phyloP scores from a whole-genome alignment of 2,113 vertebrate species.

The Poeciliopsis retropinna region DNA sequence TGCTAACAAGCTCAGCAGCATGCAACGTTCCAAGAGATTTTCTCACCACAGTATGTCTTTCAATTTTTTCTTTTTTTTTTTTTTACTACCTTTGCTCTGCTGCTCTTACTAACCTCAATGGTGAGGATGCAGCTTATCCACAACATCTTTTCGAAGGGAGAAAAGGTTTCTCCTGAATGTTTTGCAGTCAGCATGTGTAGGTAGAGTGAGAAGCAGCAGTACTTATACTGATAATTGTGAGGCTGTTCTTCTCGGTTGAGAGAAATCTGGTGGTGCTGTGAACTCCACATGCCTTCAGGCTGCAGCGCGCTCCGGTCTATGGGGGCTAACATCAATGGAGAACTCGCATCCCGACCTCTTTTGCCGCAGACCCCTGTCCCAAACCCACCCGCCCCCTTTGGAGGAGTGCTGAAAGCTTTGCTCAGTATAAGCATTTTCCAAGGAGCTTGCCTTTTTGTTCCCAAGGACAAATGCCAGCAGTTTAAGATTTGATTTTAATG shows the following conservation, averaged over 20 bases:
- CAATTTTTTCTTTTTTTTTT: neutral
- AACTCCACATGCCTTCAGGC: conserved; percentile 11
- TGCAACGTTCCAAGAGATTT: conserved; percentile 3
- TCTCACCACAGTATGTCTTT: neutral
- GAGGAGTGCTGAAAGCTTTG: neutral
- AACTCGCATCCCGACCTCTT: neutral
- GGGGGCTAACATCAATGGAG: conserved; percentile 1
- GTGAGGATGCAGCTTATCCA: neutral
- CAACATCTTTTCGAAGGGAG: conserved; percentile 1
- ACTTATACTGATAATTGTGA: conserved; percentile 20
- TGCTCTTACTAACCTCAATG: conserved; percentile 6
- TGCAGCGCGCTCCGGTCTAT: conserved; percentile 6
- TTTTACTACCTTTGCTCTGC: neutral
- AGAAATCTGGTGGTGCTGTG: neutral
- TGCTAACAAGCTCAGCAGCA: neutral
- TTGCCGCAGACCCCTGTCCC: neutral
- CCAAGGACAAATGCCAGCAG: too few relatives aligned
- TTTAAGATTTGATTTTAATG: too few relatives aligned
- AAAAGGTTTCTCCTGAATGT: conserved; percentile 7
- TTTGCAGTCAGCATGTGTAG: conserved; percentile 26
- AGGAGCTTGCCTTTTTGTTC: too few relatives aligned
- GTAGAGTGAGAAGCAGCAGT: conserved; percentile 1
- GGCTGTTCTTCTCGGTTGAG: conserved; percentile 10
- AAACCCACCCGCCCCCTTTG: too few relatives aligned
- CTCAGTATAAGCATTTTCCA: too few relatives aligned